phyloP scores from a whole-genome alignment of 2,888 invertebrate genomes.

The Stramonita haemastoma region DNA sequence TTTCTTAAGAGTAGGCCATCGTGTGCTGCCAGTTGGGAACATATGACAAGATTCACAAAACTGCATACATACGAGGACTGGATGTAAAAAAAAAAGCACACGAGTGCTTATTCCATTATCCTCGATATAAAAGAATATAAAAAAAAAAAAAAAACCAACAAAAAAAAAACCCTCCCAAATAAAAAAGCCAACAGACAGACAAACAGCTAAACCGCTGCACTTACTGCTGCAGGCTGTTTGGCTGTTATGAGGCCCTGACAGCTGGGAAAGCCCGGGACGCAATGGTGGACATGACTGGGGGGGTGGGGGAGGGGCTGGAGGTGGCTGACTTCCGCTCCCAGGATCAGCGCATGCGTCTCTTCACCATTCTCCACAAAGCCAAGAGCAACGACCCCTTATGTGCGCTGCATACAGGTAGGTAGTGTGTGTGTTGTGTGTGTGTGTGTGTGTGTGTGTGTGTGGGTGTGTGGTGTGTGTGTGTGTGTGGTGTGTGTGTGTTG shows the following conservation, averaged over 20 bases:
- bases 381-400: constrained; percentile 80
- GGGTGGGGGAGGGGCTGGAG: constrained; percentile 77
- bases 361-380: constrained; percentile 77
- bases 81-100: too few species aligned
- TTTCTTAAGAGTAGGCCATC: too few species aligned
- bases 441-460: background rate
- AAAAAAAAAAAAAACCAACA: too few species aligned
- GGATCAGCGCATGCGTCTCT: constrained; percentile 60
- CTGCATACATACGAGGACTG: too few species aligned
- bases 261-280: constrained; percentile 99
- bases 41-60: too few species aligned
- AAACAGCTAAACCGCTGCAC: background rate
- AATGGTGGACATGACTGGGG: constrained; percentile 95
- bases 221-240: constrained; percentile 69
- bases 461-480: background rate
- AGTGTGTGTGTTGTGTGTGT: background rate
- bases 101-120: too few species aligned
- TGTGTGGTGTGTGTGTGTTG: background rate
- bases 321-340: constrained; percentile 63
- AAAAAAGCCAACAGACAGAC: too few species aligned
- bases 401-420: constrained; percentile 80
- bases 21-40: too few species aligned
- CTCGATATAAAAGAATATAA: too few species aligned
- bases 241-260: constrained; percentile 94
- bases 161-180: too few species aligned